Evolutionary conservation across 2,888 invertebrate genomes (phyloP), one percentile per base, ranked within the genome.

Genomic region (Agrochola macilenta): DNA sequence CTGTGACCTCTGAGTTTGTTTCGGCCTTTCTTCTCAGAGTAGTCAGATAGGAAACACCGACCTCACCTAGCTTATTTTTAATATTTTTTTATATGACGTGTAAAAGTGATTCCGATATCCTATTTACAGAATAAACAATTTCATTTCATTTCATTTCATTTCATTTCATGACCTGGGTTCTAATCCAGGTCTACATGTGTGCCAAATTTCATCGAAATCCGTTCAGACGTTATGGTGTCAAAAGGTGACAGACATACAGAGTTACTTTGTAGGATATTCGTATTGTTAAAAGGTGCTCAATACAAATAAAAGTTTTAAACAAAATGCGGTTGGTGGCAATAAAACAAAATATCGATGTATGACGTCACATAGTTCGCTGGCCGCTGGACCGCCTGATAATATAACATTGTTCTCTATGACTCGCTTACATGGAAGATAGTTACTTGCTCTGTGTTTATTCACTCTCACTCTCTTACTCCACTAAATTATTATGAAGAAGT

Each of bases 321-420:
- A 54, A 60, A 65, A n/a, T 17, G 63, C 43, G 46, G 26, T 57
- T 17, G 23, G 8, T 17, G 14, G 74, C 74, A 76, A 78, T 83
- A 81, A 74, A 76, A 69, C 82, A 72, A 82, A 66, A 79, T 57
- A 76, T 82, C 66, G 69, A 74, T 71, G 64, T 68, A 26, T 73
- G 86, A 85, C 75, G 77, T 78, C 83, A 85, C n/a, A 71, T 39
- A 75, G 82, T 73, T 81, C 78, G 30, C 46, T 72, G 78, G 69
- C 78, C 83, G 64, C 69, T 5, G 66, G 85, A 75, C 79, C 79
- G 46, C 35, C 71, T 78, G 78, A 81, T 83, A 81, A 80, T 85
- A 78, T 74, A 85, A 69, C 74, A 83, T 81, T 82, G 82, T 73
- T 75, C 69, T 64, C 17, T 49, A 26, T 61, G 71, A 3, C 30